Base-by-base conservation (phyloP, 2,888 invertebrate genomes). In the Hermaeophaga mercurialis region DNA sequence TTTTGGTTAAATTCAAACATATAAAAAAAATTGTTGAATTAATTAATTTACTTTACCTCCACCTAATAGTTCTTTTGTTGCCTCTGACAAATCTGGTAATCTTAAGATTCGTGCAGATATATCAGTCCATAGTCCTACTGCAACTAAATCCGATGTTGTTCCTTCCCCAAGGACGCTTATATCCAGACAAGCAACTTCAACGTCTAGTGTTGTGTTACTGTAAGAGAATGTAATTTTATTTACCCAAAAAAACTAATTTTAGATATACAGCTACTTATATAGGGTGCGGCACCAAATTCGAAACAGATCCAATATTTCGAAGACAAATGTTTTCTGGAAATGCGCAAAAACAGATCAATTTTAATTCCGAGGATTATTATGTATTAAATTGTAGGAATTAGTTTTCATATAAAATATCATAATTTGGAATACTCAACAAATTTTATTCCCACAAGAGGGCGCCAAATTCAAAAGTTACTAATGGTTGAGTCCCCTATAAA, bases 61-160 rank as follows among this genome's bases (percentile, higher is more conserved):
- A 24, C 92, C 90, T 1, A 97, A 80, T 71, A 89, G 86, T 79
- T 97, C 96, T 18, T 89, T 91, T 73, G 92, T 90, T 49, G 95
- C 82, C 68, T 89, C 88, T 54, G 85, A 83, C 47, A 98, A 81
- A 54, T 85, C 83, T 0, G 97, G 96, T 60, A 98, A 76, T 8
- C 86, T 84, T 18, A 97, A 80, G 60, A 97, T 86, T 8, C 94
- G 82, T 24, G 94, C 93, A 0, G 95, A 95, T 69, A 97, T 96
- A 73, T 98, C 96, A 0, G 94, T 96, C 99, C 99, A 99, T 41
- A 98, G 80, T 0, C 97, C 97, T 7, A 97, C 93, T 11, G 95
- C 95, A 28, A 93, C 89, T 56, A 95, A 80, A 47, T 88, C 85
- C 0, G 88, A 86, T 52, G 83, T 83, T 0, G 76, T 81, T 3